Conservation (phyloP, 2,113 vertebrate genomes). For the Calidris pygmaea region DNA sequence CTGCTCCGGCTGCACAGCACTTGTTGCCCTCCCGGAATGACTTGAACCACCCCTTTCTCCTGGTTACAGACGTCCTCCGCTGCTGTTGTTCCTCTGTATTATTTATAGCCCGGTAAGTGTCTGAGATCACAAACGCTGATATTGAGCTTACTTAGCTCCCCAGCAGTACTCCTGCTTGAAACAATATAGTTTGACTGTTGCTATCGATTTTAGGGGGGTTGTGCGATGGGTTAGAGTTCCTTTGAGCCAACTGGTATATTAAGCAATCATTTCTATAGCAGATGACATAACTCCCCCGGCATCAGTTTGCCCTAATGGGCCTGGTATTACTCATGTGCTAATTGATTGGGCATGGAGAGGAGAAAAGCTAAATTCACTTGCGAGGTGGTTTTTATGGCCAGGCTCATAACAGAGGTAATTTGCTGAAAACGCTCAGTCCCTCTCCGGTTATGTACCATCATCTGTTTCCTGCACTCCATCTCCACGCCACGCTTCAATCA, state of each 20-base stretch:
- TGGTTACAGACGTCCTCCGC: background rate
- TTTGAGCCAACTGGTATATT: conserved; percentile 84
- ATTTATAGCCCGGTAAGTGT: conserved; percentile 68
- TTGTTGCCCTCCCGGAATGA: background rate
- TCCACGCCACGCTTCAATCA: background rate
- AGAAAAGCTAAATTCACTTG: conserved; percentile 67
- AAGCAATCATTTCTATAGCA: conserved; percentile 89
- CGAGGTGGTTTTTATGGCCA: conserved; percentile 71
- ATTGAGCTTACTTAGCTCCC: conserved; percentile 72
- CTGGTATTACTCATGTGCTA: conserved; percentile 85
- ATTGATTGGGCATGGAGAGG: conserved; percentile 85
- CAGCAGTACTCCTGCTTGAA: conserved; percentile 77
- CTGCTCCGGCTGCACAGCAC: rapidly evolving
- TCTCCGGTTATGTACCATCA: conserved; percentile 21
- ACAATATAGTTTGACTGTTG: conserved; percentile 78
- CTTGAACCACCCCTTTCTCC: background rate
- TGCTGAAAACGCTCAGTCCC: conserved; percentile 62
- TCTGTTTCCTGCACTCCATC: conserved; percentile 6
- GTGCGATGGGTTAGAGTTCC: conserved; percentile 79
- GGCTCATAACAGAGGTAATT: conserved; percentile 70
- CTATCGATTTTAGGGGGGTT: conserved; percentile 85
- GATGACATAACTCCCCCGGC: conserved; percentile 86
- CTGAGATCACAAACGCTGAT: conserved; percentile 68
- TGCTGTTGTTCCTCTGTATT: background rate
- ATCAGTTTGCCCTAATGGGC: conserved; percentile 86